phyloP scores from a whole-genome alignment of 2,797 vertebrate genomes.

The Urophycis tenuis region DNA sequence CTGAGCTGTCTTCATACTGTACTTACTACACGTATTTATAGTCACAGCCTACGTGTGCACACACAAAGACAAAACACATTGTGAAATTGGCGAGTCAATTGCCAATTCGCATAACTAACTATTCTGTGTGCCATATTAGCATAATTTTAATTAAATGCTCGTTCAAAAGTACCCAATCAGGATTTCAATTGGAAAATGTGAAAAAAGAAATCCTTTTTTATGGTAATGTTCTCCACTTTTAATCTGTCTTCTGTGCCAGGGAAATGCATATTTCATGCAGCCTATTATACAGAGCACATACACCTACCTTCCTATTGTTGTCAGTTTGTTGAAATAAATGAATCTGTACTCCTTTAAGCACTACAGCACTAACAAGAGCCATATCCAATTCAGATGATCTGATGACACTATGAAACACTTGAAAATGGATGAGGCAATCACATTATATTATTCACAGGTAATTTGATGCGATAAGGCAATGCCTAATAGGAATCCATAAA shows the following conservation, averaged over 20 bases:
- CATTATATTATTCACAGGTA: no score
- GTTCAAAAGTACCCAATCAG: constrained; percentile 48
- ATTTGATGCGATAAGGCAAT: no score
- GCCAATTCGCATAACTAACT: constrained; percentile 32
- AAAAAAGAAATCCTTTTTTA: constrained; percentile 54
- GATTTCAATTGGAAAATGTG: constrained; percentile 43
- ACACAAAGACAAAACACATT: neutral
- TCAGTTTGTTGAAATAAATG: constrained; percentile 32
- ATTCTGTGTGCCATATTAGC: constrained; percentile 50
- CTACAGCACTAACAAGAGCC: neutral
- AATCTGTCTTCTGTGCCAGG: constrained; percentile 40
- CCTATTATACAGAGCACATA: constrained; percentile 27
- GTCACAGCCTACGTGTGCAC: neutral
- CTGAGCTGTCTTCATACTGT: neutral
- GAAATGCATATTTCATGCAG: constrained; percentile 44
- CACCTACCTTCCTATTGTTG: constrained; percentile 31
- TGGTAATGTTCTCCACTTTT: constrained; percentile 56
- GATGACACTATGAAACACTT: no score
- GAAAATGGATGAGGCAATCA: no score
- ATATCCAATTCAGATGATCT: no score
- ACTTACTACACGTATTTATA: neutral
- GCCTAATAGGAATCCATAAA: no score
- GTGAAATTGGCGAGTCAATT: constrained; percentile 19
- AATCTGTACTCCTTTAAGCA: constrained; percentile 14
- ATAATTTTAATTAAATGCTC: constrained; percentile 64